Base-by-base conservation (phyloP, 2,113 vertebrate genomes). In the Monopterus albus region DNA sequence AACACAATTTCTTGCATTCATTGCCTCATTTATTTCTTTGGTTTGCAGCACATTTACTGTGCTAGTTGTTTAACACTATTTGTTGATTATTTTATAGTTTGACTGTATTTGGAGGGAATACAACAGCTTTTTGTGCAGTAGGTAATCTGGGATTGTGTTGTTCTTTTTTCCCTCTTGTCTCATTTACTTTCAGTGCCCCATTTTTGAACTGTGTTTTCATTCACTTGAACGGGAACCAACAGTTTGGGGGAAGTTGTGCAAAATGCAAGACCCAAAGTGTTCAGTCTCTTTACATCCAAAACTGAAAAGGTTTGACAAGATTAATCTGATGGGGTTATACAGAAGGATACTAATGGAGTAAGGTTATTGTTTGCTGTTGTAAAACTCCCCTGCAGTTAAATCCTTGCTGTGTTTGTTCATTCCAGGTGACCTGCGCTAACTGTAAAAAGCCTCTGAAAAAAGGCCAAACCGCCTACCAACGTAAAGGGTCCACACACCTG, bases 381-480 rank as follows among this genome's bases (percentile, higher is more conserved):
- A 43, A 49, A 72, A 55, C 6, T 18, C 26, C 17, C 28, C 7
- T 5, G 13, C 17, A 11, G 31, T 46, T 18, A 38, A 58, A 7
- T 66, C 28, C 17, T 43, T 33, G 13, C n/a, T 45, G 29, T 82
- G 59, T 87, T 61, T 86, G 31, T 45, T 70, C 2, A 1, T 38
- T 69, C 6, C 83, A 99, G 95, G 96, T 98, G 85, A 98, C 96
- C 4, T 99, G 96, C 78, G 96, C 95, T 49, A 98, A 98, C 92
- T 99, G 97, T 88, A 98, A 96, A 90, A 99, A 98, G 88, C 96
- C 97, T 85, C 94, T 99, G 66, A 97, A 97, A 83, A 99, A 99
- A 87, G 96, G 96, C 67, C 97, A 98, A 75, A 98, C 96, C 5
- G 98, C 98, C 0, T 99, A 98, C 88, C 98, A 99, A 69, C 94